A percentile compares a stretch with the other conserved stretches of the same genome.
These are phyloP conservation scores for Adela reaumurella DNA, from an alignment of 2,888 invertebrate species.

Conservation along the genomic window DNA sequence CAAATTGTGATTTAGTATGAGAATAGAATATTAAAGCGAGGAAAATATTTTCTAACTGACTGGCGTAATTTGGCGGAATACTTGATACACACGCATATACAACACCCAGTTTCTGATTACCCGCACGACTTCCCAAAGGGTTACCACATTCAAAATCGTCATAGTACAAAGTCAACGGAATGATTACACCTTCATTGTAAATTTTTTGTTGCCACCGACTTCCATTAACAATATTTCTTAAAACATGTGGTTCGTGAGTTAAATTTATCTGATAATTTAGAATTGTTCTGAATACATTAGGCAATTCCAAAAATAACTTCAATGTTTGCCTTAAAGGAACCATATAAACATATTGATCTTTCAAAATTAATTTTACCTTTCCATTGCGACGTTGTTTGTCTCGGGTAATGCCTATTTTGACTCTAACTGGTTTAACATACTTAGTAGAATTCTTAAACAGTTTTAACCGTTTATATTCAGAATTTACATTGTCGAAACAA, in stretches of 20 bases:
- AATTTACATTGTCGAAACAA: background rate
- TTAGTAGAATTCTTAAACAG: background rate
- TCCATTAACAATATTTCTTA: slow-evolving; percentile 9
- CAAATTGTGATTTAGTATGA: slow-evolving; percentile 9
- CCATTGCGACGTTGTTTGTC: background rate
- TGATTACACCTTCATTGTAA: too few species aligned
- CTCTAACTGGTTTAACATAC: background rate
- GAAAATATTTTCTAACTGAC: slow-evolving; percentile 13
- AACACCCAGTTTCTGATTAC: slow-evolving; percentile 15
- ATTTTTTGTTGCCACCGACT: slow-evolving; percentile 6
- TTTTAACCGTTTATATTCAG: slow-evolving; percentile 4
- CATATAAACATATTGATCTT: background rate
- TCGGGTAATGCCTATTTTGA: background rate
- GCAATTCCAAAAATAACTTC: slow-evolving; percentile 1
- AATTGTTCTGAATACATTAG: slow-evolving; percentile 1
- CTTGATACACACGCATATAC: slow-evolving; percentile 14
- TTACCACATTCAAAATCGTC: slow-evolving; percentile 18
- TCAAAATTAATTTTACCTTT: background rate
- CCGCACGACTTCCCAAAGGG: slow-evolving; percentile 16
- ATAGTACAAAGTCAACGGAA: slow-evolving; percentile 13
- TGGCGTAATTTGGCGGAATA: slow-evolving; percentile 13
- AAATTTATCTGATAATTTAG: too few species aligned
- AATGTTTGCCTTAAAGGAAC: slow-evolving; percentile 3
- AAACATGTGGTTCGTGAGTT: too few species aligned
- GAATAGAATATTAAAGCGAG: slow-evolving; percentile 11